These are phyloP conservation scores for Callionymus lyra DNA, from an alignment of 2,113 vertebrate species.

Conservation along the genomic window DNA sequence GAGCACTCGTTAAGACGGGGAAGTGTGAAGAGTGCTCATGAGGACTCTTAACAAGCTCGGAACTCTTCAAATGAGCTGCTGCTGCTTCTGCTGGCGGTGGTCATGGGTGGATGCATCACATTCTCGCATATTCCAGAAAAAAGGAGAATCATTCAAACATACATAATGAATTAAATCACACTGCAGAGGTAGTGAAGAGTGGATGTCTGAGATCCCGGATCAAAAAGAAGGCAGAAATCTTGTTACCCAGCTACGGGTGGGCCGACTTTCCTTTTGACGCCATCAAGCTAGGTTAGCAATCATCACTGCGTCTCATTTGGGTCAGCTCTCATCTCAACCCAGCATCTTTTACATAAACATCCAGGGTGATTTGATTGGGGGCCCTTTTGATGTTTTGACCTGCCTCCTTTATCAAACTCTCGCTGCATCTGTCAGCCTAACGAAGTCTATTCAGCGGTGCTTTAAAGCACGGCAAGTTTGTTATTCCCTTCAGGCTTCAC, in stretches of 20 bases:
- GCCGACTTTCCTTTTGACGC: slow-evolving; percentile 34
- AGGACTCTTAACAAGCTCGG: slow-evolving; percentile 61
- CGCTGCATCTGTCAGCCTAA: slow-evolving; percentile 38
- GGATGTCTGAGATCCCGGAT: slow-evolving; percentile 17
- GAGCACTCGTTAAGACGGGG: slow-evolving; percentile 47
- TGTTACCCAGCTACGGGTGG: slow-evolving; percentile 25
- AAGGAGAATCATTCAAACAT: slow-evolving; percentile 52
- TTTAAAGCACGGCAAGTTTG: slow-evolving; percentile 40
- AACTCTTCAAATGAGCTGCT: slow-evolving; percentile 49
- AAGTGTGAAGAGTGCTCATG: slow-evolving; percentile 56
- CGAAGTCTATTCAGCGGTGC: slow-evolving; percentile 26
- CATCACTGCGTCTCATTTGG: too few species aligned
- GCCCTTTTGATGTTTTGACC: slow-evolving; percentile 57
- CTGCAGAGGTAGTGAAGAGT: slow-evolving; percentile 17
- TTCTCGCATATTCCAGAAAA: slow-evolving; percentile 43
- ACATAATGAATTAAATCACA: slow-evolving; percentile 56
- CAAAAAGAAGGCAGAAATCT: slow-evolving; percentile 30
- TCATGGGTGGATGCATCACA: slow-evolving; percentile 48
- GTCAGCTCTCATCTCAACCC: slow-evolving; percentile 38
- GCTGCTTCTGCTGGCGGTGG: slow-evolving; percentile 16
- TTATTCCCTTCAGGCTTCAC: slow-evolving; percentile 44
- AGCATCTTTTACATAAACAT: slow-evolving; percentile 51
- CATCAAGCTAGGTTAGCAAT: slow-evolving; percentile 37
- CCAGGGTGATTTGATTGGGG: slow-evolving; percentile 46
- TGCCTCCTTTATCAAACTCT: slow-evolving; percentile 48